phyloP scores from a whole-genome alignment of 2,888 invertebrate species.

The Ypsolopha sequella region DNA sequence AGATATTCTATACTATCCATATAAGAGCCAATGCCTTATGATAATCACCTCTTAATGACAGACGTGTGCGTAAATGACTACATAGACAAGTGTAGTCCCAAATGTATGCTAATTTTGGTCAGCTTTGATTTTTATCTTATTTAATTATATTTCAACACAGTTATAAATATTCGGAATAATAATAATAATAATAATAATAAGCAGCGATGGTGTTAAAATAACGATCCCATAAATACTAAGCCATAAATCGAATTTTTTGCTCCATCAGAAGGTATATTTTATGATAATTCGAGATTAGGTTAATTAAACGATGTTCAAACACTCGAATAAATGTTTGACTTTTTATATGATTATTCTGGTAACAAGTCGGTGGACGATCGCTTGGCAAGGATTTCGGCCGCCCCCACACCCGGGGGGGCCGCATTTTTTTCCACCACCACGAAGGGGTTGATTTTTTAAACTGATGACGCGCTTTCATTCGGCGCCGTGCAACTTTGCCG shows the following conservation, averaged over 20 bases:
- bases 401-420: conserved; percentile 51
- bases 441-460: conserved; percentile 73
- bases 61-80: no score
- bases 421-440: conserved; percentile 62
- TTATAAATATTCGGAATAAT: no score
- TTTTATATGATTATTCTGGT: conserved; percentile 69
- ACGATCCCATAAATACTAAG: neutral
- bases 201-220: neutral
- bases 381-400: conserved; percentile 67
- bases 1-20: no score
- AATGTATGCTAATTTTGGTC: no score
- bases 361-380: conserved; percentile 66
- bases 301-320: neutral
- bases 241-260: neutral
- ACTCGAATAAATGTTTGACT: conserved; percentile 27
- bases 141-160: no score
- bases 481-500: conserved; percentile 68
- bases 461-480: conserved; percentile 73
- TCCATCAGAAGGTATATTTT: neutral
- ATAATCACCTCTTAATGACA: no score
- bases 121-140: no score
- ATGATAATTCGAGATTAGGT: neutral
- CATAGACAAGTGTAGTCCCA: no score
- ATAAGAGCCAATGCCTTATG: no score
- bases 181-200: neutral